Evolutionary conservation across 2,113 vertebrate genomes (phyloP).

Genomic region (Bolborhynchus lineola): DNA sequence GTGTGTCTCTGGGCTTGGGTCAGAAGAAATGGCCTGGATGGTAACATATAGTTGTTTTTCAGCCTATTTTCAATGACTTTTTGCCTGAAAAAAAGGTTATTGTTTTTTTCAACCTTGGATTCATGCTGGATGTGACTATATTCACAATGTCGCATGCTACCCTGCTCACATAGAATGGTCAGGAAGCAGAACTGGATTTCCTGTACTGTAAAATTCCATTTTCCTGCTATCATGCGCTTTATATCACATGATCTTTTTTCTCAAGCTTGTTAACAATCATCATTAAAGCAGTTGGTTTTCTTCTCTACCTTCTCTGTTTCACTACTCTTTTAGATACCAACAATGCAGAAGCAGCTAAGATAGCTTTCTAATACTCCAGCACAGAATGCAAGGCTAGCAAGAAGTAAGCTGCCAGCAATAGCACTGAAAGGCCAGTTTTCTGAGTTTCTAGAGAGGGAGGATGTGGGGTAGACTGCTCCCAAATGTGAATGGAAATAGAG

Average conservation of each 20-base stretch:
- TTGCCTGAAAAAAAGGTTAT: background rate
- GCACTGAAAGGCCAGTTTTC: background rate
- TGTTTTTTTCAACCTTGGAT: background rate
- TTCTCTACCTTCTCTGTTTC: background rate
- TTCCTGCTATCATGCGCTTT: background rate
- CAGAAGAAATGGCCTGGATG: background rate
- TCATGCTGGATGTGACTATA: background rate
- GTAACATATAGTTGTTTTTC: background rate
- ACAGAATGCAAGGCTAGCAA: background rate
- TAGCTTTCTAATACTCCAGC: background rate
- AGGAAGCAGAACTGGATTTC: background rate
- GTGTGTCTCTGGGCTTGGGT: rapidly evolving
- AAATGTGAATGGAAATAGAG: background rate
- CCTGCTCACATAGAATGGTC: background rate
- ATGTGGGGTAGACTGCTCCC: background rate
- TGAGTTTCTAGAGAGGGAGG: background rate
- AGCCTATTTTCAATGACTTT: background rate
- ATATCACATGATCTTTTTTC: background rate
- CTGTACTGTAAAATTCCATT: background rate
- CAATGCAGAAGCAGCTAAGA: background rate
- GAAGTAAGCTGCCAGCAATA: background rate
- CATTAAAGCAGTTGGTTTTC: background rate
- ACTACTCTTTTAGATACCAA: background rate
- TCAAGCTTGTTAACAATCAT: background rate
- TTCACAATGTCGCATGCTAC: background rate